Base-by-base conservation (phyloP, 2,888 invertebrate genomes). In the Leptinotarsa peninsularis region DNA sequence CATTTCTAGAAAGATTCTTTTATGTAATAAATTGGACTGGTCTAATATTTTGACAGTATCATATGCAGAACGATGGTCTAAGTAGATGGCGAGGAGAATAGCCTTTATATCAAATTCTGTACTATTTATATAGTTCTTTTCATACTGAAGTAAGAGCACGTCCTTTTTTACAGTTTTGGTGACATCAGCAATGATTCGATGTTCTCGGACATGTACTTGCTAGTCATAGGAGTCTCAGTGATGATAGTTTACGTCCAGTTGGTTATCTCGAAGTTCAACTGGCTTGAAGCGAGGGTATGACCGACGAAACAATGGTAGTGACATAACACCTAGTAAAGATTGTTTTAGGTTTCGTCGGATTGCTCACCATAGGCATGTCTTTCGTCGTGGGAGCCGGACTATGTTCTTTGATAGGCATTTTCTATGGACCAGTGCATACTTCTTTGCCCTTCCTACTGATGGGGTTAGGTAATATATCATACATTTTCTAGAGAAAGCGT, bases 371-470 rank as follows among this genome's bases (percentile, higher is more conserved):
- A 52, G 94, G 92, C 10, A 91, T 95, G 89, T 93, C 95, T 0
- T 94, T 95, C 83, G 85, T 93, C 3, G 91, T 93, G 50, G 92
- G 94, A 1, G 91, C 93, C 73, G 93, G 95, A 70, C 86, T 95
- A 84, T 94, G 95, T 84, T 93, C 95, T 1, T 85, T 92, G 13
- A 85, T 94, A 74, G 93, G 93, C 10, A 89, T 95, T 52, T 91
- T 93, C 49, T 95, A 94, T 86, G 95, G 95, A 1, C 95, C 95
- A 0, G 93, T 96, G 1, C 95, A 96, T 86, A 93, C 94, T 14
- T 94, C 95, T 17, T 88, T 96, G 76, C 95, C 95, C 7, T 95
- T 96, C 87, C 90, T 96, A 75, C 86, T 96, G 18, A 92, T 96
- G 91, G 95, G 95, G 77, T 91, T 95, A 81, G 91, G 91, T 82